phyloP scores from a whole-genome alignment of 2,113 vertebrate genomes.

The Tragelaphus buxtoni region DNA sequence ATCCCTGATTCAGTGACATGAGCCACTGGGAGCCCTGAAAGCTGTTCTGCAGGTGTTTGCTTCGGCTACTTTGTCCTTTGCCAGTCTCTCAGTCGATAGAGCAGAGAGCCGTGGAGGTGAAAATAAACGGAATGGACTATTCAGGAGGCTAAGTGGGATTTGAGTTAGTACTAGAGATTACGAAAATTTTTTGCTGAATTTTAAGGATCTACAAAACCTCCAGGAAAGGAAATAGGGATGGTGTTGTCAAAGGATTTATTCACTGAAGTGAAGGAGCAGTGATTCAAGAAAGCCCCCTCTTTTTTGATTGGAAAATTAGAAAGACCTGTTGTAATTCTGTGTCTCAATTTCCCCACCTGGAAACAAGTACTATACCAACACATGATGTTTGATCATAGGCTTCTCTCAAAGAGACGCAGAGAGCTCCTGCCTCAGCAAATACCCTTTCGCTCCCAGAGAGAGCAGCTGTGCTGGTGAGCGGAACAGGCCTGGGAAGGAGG shows the following conservation, averaged over 20 bases:
- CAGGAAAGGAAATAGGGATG: background rate
- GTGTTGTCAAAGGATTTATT: background rate
- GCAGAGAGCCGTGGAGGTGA: background rate
- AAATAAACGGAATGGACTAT: background rate
- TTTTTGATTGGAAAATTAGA: background rate
- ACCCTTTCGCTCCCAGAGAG: background rate
- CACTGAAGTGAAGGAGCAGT: background rate
- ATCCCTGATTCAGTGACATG: accelerated
- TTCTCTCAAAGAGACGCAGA: background rate
- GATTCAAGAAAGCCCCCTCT: background rate
- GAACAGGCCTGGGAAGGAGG: background rate
- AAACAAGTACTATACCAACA: background rate
- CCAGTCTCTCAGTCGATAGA: background rate
- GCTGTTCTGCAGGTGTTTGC: background rate
- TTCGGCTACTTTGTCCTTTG: background rate
- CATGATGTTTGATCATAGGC: background rate
- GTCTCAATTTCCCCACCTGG: background rate
- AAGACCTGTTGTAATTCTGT: background rate
- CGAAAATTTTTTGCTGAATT: background rate
- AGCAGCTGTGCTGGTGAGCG: background rate
- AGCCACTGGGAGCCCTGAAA: background rate
- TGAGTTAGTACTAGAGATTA: background rate
- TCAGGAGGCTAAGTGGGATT: background rate
- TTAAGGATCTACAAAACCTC: background rate
- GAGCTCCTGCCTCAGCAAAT: background rate